Evolutionary conservation across 1,140 invertebrate species (phyloP), one percentile per base, ranked within the genome.

Genomic region (Sinella curviseta): DNA sequence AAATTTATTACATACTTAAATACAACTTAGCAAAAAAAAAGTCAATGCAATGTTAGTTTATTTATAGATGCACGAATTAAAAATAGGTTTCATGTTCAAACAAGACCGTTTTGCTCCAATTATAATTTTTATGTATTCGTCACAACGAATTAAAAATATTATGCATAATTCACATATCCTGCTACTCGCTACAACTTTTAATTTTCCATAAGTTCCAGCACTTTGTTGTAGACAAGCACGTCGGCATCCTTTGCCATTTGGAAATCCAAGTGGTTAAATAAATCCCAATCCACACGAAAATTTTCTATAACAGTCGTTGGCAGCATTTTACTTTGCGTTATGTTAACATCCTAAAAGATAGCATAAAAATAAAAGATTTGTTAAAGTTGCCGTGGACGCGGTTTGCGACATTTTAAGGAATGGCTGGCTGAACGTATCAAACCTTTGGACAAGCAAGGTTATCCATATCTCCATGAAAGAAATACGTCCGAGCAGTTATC

Each of bases 181-280:
- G n/a, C n/a, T n/a, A n/a, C n/a, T n/a, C n/a, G n/a, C n/a, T n/a
- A n/a, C n/a, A n/a, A n/a, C n/a, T n/a, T n/a, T n/a, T n/a, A n/a
- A n/a, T n/a, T 60, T 26, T 74, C 3, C 70, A 74, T 74, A 33
- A 74, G 3, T 28, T 33, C 24, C 31, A 74, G 30, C 12, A 74
- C 24, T 24, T 36, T 12, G 26, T 74, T 74, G 24, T 74, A 74
- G 12, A 74, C 70, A 31, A 74, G 34, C 17, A 31, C 31, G 31
- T 74, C 70, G 8, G 70, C 70, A 24, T 74, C 70, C 24, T 74
- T 74, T 4, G 70, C 70, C 30, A 28, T 12, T 31, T 31, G 30
- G 31, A 74, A 74, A 24, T 74, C 70, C 70, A 74, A 26, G 24
- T 74, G 70, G 70, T 31, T 74, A 26, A 74, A 74, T 16, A 74